phyloP scores from a whole-genome alignment of 2,888 invertebrate species.

The Rhogogaster chlorosoma region DNA sequence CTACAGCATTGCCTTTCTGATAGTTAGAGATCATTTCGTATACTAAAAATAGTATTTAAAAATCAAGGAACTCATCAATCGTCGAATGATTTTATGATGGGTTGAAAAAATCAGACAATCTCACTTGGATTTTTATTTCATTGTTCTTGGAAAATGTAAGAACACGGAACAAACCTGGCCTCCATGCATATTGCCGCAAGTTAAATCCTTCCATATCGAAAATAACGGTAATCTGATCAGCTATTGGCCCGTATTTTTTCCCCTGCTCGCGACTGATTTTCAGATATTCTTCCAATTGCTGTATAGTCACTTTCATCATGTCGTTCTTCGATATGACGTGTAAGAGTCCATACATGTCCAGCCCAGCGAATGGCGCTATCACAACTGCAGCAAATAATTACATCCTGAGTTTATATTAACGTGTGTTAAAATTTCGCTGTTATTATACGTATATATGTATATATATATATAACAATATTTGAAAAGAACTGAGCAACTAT shows the following conservation, averaged over 20 bases:
- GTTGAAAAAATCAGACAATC: not conserved
- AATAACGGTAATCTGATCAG: slow-evolving; percentile 84
- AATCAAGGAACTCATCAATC: not conserved
- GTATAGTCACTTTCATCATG: slow-evolving; percentile 85
- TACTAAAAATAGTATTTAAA: too few relatives aligned
- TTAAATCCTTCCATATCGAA: slow-evolving; percentile 90
- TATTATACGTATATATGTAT: not conserved
- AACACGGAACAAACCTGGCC: slow-evolving; percentile 82
- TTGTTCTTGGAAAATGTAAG: not conserved
- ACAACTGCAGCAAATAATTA: slow-evolving; percentile 80
- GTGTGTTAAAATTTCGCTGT: not conserved
- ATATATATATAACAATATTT: not conserved
- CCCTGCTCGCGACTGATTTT: slow-evolving; percentile 82
- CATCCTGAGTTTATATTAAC: not conserved
- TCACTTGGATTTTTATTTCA: not conserved
- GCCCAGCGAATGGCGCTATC: slow-evolving; percentile 88
- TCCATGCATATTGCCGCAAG: slow-evolving; percentile 90
- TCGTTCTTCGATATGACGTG: slow-evolving; percentile 87
- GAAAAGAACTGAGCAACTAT: not conserved
- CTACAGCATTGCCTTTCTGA: not conserved
- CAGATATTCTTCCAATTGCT: slow-evolving; percentile 84
- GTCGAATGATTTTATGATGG: not conserved
- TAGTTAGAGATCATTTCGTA: too few relatives aligned
- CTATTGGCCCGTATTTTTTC: slow-evolving; percentile 82
- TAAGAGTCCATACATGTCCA: slow-evolving; percentile 90